Conservation (phyloP, 1,140 invertebrate species). For the Hydropsyche tenuis region DNA sequence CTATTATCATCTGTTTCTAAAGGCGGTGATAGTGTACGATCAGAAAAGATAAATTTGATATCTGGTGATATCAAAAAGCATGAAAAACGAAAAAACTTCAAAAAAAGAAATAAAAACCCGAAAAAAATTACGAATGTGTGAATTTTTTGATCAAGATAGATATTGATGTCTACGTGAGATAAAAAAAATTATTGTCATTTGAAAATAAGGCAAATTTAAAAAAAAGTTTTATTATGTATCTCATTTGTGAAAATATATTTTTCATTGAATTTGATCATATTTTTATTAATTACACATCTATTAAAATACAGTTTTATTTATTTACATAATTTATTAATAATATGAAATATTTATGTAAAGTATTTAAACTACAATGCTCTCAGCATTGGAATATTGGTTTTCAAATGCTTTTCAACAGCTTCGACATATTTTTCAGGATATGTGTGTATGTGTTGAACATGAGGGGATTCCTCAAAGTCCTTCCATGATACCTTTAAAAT, state of each 20-base stretch:
- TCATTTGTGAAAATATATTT: no score
- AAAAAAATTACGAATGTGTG: no score
- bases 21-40: neutral
- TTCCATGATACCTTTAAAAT: conserved; percentile 5
- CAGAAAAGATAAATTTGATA: conserved; percentile 23
- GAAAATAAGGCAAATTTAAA: neutral
- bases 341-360: no score
- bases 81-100: conserved; percentile 25
- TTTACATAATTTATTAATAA: no score
- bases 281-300: no score
- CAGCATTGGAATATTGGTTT: neutral
- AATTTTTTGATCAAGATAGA: no score
- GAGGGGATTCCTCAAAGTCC: conserved; percentile 16
- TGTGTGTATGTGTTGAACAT: conserved; percentile 10
- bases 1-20: neutral
- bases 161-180: neutral
- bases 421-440: conserved; percentile 26
- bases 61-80: neutral
- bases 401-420: neutral
- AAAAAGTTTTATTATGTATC: no score
- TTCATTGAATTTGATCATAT: no score
- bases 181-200: neutral
- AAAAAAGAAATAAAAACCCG: neutral
- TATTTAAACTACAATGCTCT: no score
- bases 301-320: no score